Conservation (phyloP, 2,888 invertebrate species). For the Gortyna flavago region DNA sequence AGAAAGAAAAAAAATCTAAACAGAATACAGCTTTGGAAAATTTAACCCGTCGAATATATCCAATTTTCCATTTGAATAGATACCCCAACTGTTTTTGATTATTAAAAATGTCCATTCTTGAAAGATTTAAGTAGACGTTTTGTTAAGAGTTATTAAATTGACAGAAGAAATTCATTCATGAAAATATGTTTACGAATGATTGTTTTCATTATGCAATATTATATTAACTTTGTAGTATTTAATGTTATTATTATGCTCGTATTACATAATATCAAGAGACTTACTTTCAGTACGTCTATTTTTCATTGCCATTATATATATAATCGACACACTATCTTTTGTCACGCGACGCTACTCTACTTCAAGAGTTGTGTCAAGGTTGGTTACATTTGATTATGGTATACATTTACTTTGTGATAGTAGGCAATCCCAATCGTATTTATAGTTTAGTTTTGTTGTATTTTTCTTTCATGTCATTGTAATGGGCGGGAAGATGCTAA, state of each 20-base stretch:
- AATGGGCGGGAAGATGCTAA: neutral
- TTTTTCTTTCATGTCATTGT: neutral
- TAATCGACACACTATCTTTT: conserved; percentile 40
- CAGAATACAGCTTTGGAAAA: neutral
- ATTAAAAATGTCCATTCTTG: neutral
- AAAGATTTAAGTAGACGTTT: neutral
- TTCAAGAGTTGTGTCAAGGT: conserved; percentile 51
- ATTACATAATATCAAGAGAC: conserved; percentile 10
- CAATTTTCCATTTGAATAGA: neutral
- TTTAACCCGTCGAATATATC: neutral
- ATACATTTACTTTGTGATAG: neutral
- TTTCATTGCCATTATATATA: conserved; percentile 39
- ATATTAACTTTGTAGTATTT: neutral
- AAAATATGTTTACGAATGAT: neutral
- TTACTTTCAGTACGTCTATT: conserved; percentile 7
- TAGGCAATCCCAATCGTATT: neutral
- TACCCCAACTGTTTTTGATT: neutral
- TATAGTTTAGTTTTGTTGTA: neutral
- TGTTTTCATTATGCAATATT: neutral
- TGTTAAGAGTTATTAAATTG: neutral
- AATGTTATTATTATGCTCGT: neutral
- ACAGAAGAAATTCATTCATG: neutral
- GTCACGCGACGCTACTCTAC: conserved; percentile 56
- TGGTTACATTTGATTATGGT: conserved; percentile 6
- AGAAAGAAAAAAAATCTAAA: neutral